Evolutionary conservation across 2,888 invertebrate genomes (phyloP), one percentile per base, ranked within the genome.

Genomic region (Leptopilina drosophilae): DNA sequence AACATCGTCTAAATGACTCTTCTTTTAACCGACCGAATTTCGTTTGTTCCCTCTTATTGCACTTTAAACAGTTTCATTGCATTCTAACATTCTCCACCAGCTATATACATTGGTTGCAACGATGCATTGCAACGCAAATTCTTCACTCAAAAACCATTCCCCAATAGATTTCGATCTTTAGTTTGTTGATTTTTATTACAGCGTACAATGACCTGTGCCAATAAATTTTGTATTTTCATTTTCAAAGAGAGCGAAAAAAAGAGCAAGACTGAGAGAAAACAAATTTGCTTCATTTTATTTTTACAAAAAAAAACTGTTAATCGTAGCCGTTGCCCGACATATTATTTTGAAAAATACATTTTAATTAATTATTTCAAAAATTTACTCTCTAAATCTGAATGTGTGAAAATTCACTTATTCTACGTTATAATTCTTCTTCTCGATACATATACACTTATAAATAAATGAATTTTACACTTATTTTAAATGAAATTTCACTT

Each of bases 21-120:
- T 85, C 83, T 82, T 85, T 86, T 86, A 87, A 86, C 82, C 84
- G 85, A 84, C 85, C 85, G 80, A 85, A 83, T 83, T 92, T 92
- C 84, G 84, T 85, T 87, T 73, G 69, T 73, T 73, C 69, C 65
- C 67, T 76, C 46, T 46, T 33, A 46, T 46, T 79, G 80, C 82
- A 82, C 81, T 83, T 83, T 82, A 83, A 78, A 77, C 80, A 76
- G 81, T 83, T 82, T 83, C 83, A 82, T 84, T 84, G 82, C 82
- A 84, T 83, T 84, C 81, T 82, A 66, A 69, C 77, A 79, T 65
- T 77, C 46, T 73, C 56, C 49, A 56, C 26, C 53, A 33, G 69
- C 8, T 12, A 33, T 69, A 12, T 26, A 20, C 26, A 20, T 20
- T 49, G 12, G 69, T 14, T 73, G 26, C 69, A 73, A 73, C 69